Evolutionary conservation across 2,113 vertebrate genomes (phyloP).

Genomic region (Zapornia atra): DNA sequence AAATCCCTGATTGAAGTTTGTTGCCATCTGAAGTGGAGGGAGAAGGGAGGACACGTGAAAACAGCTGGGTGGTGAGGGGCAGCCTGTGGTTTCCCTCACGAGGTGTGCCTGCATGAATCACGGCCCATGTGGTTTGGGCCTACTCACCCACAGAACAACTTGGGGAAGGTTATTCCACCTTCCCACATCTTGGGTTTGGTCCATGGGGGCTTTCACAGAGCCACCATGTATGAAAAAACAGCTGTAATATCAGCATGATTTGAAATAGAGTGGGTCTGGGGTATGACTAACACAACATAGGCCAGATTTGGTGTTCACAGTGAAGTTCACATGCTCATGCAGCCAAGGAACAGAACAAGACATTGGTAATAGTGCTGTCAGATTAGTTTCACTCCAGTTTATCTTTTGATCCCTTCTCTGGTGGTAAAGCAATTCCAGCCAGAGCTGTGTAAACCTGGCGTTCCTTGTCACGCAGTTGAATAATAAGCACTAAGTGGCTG

Average conservation of each 20-base stretch:
- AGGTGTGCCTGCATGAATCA: not conserved
- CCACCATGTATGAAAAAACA: not conserved
- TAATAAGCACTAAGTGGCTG: not conserved
- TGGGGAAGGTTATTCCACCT: not conserved
- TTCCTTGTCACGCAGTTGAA: not conserved
- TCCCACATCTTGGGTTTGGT: too few relatives aligned
- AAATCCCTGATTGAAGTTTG: not conserved
- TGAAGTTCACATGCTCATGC: not conserved
- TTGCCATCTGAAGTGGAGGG: not conserved
- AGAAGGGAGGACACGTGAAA: not conserved
- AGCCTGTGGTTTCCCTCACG: not conserved
- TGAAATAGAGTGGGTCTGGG: not conserved
- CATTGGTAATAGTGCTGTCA: not conserved
- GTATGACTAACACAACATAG: not conserved
- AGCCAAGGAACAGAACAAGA: not conserved
- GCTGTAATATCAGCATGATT: not conserved
- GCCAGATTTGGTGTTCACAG: not conserved
- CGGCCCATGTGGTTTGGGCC: not conserved
- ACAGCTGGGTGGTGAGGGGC: not conserved
- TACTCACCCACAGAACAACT: not conserved
- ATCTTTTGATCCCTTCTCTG: not conserved
- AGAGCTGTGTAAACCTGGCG: not conserved
- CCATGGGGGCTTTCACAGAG: not conserved
- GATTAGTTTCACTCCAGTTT: not conserved
- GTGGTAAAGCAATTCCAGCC: not conserved